Evolutionary conservation across 2,888 invertebrate species (phyloP).

Genomic region (Pardosa pseudoannulata): DNA sequence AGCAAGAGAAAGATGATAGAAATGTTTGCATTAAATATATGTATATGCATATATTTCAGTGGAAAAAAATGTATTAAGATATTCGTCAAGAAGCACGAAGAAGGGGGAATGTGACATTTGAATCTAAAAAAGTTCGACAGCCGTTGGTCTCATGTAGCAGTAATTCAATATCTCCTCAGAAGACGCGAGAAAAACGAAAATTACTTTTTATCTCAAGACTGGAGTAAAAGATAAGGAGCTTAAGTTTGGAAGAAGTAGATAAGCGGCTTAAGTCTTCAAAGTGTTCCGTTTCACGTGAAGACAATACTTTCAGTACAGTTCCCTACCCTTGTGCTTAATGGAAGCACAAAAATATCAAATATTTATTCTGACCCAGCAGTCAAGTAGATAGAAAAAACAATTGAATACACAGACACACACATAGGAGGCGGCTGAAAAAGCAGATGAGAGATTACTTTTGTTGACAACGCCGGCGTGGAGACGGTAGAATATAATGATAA

Average conservation of each 20-base stretch:
- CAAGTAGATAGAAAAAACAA: too few relatives aligned
- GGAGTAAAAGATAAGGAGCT: slow-evolving; percentile 11
- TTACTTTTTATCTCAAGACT: neutral
- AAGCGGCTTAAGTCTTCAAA: slow-evolving; percentile 13
- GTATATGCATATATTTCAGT: too few relatives aligned
- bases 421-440: too few relatives aligned
- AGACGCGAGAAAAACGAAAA: neutral
- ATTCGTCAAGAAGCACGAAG: too few relatives aligned
- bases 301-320: neutral
- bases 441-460: too few relatives aligned
- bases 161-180: neutral
- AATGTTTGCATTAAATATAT: too few relatives aligned
- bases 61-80: too few relatives aligned
- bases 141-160: neutral
- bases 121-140: neutral
- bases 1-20: too few relatives aligned
- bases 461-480: too few relatives aligned
- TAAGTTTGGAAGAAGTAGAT: neutral
- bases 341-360: neutral
- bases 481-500: too few relatives aligned
- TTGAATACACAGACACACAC: too few relatives aligned
- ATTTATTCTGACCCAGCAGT: neutral
- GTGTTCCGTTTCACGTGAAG: neutral
- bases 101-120: too few relatives aligned
- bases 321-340: neutral